Conservation (phyloP, 2,888 invertebrate genomes). For the Spodoptera picta region DNA sequence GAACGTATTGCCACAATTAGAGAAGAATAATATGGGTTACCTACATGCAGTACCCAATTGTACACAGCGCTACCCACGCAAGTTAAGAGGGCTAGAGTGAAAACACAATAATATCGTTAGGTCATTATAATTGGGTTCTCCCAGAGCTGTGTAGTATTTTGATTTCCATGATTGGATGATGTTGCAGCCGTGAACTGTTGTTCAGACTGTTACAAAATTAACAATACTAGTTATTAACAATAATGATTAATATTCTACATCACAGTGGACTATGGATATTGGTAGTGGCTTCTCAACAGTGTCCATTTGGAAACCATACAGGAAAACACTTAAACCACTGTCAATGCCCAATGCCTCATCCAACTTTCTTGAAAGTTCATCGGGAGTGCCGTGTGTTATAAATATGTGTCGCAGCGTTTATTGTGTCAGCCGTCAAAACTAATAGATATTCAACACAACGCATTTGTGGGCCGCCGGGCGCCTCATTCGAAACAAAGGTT, state of each 20-base stretch:
- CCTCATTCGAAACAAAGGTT: conserved; percentile 52
- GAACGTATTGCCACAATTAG: background rate
- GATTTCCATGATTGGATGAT: no score
- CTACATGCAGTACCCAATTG: conserved; percentile 6
- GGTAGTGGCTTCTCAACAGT: no score
- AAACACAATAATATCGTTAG: conserved; percentile 23
- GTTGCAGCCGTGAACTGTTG: no score
- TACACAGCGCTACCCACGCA: conserved; percentile 28
- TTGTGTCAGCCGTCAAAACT: conserved; percentile 35
- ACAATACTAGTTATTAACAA: no score
- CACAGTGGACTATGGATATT: no score
- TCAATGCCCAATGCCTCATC: background rate
- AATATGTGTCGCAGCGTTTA: conserved; percentile 41
- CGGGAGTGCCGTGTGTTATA: conserved; percentile 27
- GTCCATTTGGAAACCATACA: no score
- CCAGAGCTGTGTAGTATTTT: background rate
- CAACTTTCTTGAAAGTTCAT: conserved; percentile 39
- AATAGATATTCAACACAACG: conserved; percentile 49
- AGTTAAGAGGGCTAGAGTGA: conserved; percentile 29
- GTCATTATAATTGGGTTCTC: conserved; percentile 8
- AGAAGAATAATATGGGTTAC: conserved; percentile 17
- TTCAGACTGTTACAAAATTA: no score
- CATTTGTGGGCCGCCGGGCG: conserved; percentile 33
- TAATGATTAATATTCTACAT: no score
- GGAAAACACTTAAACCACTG: no score